These are phyloP conservation scores for Australoheros facetus DNA, from an alignment of 2,797 vertebrate species.

Conservation along the genomic window DNA sequence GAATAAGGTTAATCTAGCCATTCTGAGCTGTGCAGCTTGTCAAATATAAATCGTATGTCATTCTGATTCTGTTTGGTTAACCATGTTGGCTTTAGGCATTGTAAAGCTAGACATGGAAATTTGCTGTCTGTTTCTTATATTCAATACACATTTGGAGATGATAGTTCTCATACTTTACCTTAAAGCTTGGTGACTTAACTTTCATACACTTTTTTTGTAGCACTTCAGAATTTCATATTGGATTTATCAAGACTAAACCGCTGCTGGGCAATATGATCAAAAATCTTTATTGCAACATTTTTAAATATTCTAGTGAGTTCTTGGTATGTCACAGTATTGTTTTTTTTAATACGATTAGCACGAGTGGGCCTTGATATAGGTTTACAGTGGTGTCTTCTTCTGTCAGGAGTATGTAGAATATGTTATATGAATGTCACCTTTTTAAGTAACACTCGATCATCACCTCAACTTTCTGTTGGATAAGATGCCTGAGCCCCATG, in stretches of 20 bases:
- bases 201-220: not conserved
- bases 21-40: constrained; percentile 55
- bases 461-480: too few relatives aligned
- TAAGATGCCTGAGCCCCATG: too few relatives aligned
- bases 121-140: constrained; percentile 24
- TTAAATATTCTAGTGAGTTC: too few relatives aligned
- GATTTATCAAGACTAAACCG: not conserved
- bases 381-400: too few relatives aligned
- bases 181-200: not conserved
- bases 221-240: not conserved
- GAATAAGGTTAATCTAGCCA: constrained; percentile 72
- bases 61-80: constrained; percentile 69
- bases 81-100: constrained; percentile 52
- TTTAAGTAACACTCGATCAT: too few relatives aligned
- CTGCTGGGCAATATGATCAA: too few relatives aligned
- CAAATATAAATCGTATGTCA: constrained; percentile 65
- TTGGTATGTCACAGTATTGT: too few relatives aligned
- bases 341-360: too few relatives aligned
- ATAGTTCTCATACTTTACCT: constrained; percentile 21
- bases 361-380: too few relatives aligned
- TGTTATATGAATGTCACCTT: too few relatives aligned
- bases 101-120: constrained; percentile 19
- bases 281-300: too few relatives aligned
- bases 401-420: too few relatives aligned
- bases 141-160: constrained; percentile 3